Evolutionary conservation across 2,888 invertebrate species (phyloP).

Genomic region (Nesidiocoris tenuis): DNA sequence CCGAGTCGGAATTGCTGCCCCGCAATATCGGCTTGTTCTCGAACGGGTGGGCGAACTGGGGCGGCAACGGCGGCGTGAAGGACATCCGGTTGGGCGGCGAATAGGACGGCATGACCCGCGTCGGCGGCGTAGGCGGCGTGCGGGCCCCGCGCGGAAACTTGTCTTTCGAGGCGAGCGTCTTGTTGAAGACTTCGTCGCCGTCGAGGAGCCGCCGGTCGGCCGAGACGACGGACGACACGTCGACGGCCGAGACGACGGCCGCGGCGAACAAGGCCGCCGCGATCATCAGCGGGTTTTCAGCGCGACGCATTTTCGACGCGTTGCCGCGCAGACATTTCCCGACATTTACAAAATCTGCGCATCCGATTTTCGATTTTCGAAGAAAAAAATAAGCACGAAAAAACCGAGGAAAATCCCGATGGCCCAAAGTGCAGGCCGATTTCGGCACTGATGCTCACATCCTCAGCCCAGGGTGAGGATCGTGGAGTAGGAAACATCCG

Average conservation of each 20-base stretch:
- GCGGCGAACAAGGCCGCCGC: constrained; percentile 30
- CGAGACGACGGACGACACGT: constrained; percentile 34
- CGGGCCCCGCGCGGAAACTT: constrained; percentile 58
- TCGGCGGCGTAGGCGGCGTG: constrained; percentile 60
- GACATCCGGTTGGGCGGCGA: constrained; percentile 73
- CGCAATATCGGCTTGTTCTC: constrained; percentile 85
- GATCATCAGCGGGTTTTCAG: not conserved
- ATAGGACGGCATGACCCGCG: constrained; percentile 65
- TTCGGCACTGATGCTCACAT: constrained; percentile 39
- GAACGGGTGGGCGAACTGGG: constrained; percentile 77
- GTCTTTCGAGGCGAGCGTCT: constrained; percentile 51
- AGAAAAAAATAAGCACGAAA: too few species aligned
- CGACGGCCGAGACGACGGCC: not conserved
- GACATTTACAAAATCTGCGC: not conserved
- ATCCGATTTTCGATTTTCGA: too few species aligned
- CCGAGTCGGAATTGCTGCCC: constrained; percentile 64
- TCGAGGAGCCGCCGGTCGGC: constrained; percentile 49
- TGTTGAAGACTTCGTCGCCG: constrained; percentile 51
- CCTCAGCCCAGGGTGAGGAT: constrained; percentile 29
- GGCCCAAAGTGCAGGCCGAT: constrained; percentile 42
- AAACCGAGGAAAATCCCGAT: constrained; percentile 2
- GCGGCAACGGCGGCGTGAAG: constrained; percentile 80
- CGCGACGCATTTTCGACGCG: not conserved
- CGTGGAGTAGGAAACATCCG: constrained; percentile 18
- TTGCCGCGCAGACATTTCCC: not conserved